Percentiles rank a stretch among this genome's conserved stretches.
phyloP scores from a whole-genome alignment of 2,888 invertebrate species.

The Mellilla xanthometata region DNA sequence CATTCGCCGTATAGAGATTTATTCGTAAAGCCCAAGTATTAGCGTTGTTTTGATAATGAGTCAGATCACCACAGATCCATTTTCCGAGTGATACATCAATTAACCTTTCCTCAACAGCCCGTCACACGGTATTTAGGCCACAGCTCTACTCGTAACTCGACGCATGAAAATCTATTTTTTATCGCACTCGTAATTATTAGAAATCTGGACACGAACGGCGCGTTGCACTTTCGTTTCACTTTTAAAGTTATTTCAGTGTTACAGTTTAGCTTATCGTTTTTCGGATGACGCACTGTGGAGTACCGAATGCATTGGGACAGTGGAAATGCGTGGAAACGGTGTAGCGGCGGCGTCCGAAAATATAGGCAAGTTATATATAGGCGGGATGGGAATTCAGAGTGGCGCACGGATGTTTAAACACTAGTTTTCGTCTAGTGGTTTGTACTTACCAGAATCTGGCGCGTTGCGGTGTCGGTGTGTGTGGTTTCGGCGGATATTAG shows the following conservation, averaged over 20 bases:
- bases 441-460: constrained; percentile 76
- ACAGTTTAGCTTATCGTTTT: constrained; percentile 33
- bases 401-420: too few species aligned
- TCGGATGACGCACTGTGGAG: constrained; percentile 27
- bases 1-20: too few species aligned
- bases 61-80: background rate
- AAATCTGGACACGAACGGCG: constrained; percentile 42
- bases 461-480: constrained; percentile 63
- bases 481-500: constrained; percentile 63
- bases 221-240: constrained; percentile 56
- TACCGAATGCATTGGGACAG: constrained; percentile 21
- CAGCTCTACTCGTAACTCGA: constrained; percentile 43
- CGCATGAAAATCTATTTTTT: constrained; percentile 67
- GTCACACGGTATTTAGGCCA: constrained; percentile 64
- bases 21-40: too few species aligned
- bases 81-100: constrained; percentile 16
- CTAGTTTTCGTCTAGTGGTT: background rate
- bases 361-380: constrained; percentile 60
- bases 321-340: constrained; percentile 44
- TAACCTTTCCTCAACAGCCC: constrained; percentile 14
- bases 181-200: constrained; percentile 54
- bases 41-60: background rate
- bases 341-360: constrained; percentile 59
- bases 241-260: constrained; percentile 22
- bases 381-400: constrained; percentile 32